Evolutionary conservation across 1,140 invertebrate species (phyloP), one percentile per base, ranked within the genome.

Genomic region (Schlechtendalia chinensis): DNA sequence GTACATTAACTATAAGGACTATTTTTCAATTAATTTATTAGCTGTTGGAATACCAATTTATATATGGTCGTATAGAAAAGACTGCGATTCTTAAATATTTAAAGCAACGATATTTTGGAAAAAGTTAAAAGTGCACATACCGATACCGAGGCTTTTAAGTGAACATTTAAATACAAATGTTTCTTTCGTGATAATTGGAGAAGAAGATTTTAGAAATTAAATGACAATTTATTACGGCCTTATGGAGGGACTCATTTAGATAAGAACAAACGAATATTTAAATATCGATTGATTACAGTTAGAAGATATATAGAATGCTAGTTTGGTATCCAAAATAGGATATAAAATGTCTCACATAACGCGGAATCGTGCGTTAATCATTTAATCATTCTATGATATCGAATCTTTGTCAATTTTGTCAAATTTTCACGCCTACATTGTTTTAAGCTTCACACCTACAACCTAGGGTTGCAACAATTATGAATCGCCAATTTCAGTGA

Each of bases 241-340:
- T 82, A 65, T 54, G 71, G 19, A 54, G 82, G 83, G 2, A 80
- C 56, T 39, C 8, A 79, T 29, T 61, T 82, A 58, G 22, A 50
- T 16, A 14, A 53, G n/a, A 32, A 82, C 39, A 82, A 86, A 80
- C 82, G 83, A 80, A 83, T 85, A 24, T 87, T 85, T 82, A 86
- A 87, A 81, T 87, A 86, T 82, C 24, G 83, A 47, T 82, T 83
- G 39, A 72, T 32, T 56, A 27, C 84, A 63, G 84, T 82, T 29
- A 61, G 84, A 72, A 54, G 85, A 50, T 84, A 84, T 19, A 82
- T 86, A 11, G 87, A 88, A 82, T 87, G 87, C 83, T 83, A 84
- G 11, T 88, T 87, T 84, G 86, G 86, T 6, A 84, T 85, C 63
- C 45, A n/a, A n/a, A n/a, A n/a, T n/a, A n/a, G n/a, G n/a, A n/a